These are phyloP conservation scores for Todiramphus chloris DNA, from an alignment of 2,113 vertebrate genomes.

Conservation along the genomic window DNA sequence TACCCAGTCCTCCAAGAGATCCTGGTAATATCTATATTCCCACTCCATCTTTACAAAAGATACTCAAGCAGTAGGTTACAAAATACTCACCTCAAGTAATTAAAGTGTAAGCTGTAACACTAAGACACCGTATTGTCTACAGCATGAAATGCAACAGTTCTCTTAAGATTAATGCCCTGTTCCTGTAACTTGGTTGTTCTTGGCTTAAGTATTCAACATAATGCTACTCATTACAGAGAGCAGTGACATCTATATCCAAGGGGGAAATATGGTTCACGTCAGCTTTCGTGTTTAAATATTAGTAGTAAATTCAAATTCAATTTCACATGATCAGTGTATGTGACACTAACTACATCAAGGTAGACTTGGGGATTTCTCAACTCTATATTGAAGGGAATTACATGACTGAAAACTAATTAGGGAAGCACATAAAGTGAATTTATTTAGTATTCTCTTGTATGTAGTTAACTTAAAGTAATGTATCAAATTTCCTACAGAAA, in stretches of 20 bases:
- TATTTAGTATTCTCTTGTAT: slow-evolving; percentile 65
- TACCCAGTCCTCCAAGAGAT: background rate
- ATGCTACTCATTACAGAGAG: slow-evolving; percentile 63
- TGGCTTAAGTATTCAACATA: slow-evolving; percentile 65
- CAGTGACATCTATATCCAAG: slow-evolving; percentile 70
- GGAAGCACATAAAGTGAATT: slow-evolving; percentile 63
- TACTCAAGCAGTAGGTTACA: background rate
- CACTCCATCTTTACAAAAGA: background rate
- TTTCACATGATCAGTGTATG: slow-evolving; percentile 70
- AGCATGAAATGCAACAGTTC: slow-evolving; percentile 38
- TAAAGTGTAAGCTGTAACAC: background rate
- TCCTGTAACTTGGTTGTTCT: slow-evolving; percentile 57
- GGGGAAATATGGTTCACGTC: slow-evolving; percentile 69
- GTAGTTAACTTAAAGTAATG: slow-evolving; percentile 70
- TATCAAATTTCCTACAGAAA: slow-evolving; percentile 52
- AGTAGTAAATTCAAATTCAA: slow-evolving; percentile 73
- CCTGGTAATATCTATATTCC: background rate
- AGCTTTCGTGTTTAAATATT: slow-evolving; percentile 71
- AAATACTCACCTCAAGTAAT: slow-evolving; percentile 9
- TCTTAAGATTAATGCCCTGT: slow-evolving; percentile 56
- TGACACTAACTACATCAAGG: slow-evolving; percentile 71
- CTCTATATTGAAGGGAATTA: slow-evolving; percentile 65
- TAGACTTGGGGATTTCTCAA: slow-evolving; percentile 67
- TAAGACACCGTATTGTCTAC: background rate
- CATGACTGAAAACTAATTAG: slow-evolving; percentile 71